Percentiles rank a stretch among this genome's conserved stretches.
phyloP scores from a whole-genome alignment of 2,113 vertebrate species.

The Nipponia nippon region DNA sequence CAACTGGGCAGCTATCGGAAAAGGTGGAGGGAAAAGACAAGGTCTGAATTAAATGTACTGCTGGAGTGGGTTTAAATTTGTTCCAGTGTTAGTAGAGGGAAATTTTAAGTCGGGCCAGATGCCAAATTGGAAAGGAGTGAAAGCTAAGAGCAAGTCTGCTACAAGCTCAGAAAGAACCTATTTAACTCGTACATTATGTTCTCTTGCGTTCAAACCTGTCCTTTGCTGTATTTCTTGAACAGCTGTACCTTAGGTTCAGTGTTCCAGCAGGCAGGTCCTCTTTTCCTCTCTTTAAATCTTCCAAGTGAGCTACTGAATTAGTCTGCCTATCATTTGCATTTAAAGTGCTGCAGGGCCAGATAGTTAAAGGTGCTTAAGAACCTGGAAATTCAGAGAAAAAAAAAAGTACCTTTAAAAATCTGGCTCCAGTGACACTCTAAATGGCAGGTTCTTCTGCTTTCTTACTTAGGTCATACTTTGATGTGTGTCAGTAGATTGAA shows the following conservation, averaged over 20 bases:
- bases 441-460: background rate
- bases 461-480: background rate
- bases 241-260: background rate
- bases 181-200: conserved; percentile 22
- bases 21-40: background rate
- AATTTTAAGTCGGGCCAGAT: conserved; percentile 29
- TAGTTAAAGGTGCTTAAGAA: conserved; percentile 5
- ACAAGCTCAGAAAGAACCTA: conserved; percentile 21
- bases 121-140: conserved; percentile 44
- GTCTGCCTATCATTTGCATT: conserved; percentile 33
- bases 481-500: background rate
- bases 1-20: background rate
- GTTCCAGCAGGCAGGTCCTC: background rate
- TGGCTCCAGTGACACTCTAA: background rate
- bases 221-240: conserved; percentile 20
- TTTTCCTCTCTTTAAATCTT: conserved; percentile 14
- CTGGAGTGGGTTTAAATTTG: conserved; percentile 26
- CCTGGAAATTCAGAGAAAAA: background rate
- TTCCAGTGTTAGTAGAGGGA: background rate
- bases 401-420: background rate
- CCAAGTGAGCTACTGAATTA: conserved; percentile 15
- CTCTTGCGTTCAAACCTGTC: conserved; percentile 16
- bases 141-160: background rate
- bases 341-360: background rate
- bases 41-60: conserved; percentile 27